Conservation (phyloP, 92 coral and sea anemone species). For the Zoanthus gigantus region DNA sequence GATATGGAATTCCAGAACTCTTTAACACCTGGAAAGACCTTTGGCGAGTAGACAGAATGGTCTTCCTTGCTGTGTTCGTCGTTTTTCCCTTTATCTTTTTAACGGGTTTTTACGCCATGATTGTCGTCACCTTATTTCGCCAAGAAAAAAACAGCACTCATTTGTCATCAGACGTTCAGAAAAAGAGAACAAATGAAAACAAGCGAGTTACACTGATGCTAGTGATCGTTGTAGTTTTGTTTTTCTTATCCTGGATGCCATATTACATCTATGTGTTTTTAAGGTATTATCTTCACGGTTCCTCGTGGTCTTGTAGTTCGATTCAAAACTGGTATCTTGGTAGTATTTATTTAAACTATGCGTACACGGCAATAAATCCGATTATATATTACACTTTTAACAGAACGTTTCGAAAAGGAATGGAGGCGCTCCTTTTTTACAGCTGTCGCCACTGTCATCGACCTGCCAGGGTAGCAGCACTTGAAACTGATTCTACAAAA, state of each 20-base stretch:
- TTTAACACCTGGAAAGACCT: conserved; percentile 1
- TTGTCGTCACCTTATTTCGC: background rate
- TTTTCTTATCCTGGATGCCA: too few relatives aligned
- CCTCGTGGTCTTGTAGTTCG: background rate
- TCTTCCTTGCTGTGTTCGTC: background rate
- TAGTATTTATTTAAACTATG: background rate
- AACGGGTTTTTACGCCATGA: background rate
- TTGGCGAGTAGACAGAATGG: background rate
- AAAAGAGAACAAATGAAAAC: too few relatives aligned
- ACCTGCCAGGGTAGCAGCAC: background rate
- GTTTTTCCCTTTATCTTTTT: background rate
- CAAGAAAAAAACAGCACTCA: too few relatives aligned
- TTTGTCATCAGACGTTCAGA: too few relatives aligned
- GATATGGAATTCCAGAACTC: background rate
- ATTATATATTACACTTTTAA: background rate
- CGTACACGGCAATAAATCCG: background rate
- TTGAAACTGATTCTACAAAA: background rate
- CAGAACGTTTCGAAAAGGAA: too few relatives aligned
- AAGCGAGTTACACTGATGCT: too few relatives aligned
- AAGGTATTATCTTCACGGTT: too few relatives aligned
- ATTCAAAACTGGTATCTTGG: background rate
- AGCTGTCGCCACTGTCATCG: background rate
- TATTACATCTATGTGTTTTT: too few relatives aligned
- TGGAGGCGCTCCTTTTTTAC: too few relatives aligned
- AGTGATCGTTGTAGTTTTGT: too few relatives aligned